These are phyloP conservation scores for Platycheirus albimanus DNA, from an alignment of 2,888 invertebrate genomes.

Conservation along the genomic window DNA sequence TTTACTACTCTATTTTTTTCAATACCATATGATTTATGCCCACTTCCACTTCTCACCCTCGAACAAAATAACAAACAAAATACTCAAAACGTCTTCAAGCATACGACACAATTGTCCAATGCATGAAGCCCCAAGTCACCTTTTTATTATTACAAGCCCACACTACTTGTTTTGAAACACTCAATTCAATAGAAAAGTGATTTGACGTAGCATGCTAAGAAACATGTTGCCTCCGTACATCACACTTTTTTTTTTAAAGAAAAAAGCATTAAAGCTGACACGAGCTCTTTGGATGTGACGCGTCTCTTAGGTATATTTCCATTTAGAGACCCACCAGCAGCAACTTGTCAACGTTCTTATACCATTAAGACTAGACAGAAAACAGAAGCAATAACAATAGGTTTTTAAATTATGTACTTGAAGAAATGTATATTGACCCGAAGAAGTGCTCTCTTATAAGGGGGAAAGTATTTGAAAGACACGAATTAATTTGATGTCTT, in stretches of 20 bases:
- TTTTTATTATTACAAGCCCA: constrained; percentile 20
- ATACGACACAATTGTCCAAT: constrained; percentile 17
- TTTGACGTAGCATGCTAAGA: constrained; percentile 53
- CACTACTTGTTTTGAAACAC: constrained; percentile 31
- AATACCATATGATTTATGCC: too few relatives aligned
- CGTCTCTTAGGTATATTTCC: not conserved
- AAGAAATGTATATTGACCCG: constrained; percentile 10
- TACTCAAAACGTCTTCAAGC: not conserved
- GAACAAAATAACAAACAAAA: not conserved
- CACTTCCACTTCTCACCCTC: not conserved
- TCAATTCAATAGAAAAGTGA: constrained; percentile 62
- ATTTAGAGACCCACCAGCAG: constrained; percentile 18
- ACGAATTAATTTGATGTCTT: not conserved
- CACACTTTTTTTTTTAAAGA: constrained; percentile 34
- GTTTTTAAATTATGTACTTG: constrained; percentile 5
- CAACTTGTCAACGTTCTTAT: constrained; percentile 64
- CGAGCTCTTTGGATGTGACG: constrained; percentile 12
- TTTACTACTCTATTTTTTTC: too few relatives aligned
- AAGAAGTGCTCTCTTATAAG: not conserved
- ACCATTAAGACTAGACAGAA: constrained; percentile 61
- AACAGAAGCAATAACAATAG: constrained; percentile 38
- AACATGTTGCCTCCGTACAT: constrained; percentile 65
- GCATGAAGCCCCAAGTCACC: constrained; percentile 40
- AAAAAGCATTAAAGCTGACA: constrained; percentile 46
- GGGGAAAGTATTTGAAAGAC: constrained; percentile 8